These are phyloP conservation scores for Manacus vitellinus DNA, from an alignment of 2,113 vertebrate genomes.

Conservation along the genomic window DNA sequence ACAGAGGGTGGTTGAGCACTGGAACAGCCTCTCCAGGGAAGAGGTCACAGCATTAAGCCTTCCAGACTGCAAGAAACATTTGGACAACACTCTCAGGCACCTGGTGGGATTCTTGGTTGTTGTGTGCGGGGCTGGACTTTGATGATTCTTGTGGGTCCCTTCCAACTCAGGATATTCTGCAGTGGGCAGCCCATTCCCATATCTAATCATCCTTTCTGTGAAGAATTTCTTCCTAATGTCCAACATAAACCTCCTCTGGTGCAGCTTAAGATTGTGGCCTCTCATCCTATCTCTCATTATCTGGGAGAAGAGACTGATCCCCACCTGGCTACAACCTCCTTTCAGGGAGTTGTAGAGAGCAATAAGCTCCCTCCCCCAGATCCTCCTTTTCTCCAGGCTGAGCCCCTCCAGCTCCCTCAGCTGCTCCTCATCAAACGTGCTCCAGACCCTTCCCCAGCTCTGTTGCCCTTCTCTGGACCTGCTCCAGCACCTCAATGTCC, in stretches of 20 bases:
- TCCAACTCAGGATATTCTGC: background rate
- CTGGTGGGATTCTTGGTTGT: background rate
- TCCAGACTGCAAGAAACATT: background rate
- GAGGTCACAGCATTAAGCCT: background rate
- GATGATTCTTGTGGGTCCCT: background rate
- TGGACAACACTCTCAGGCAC: background rate
- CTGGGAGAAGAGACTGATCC: fast-evolving
- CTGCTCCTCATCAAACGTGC: background rate
- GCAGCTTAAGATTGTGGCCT: background rate
- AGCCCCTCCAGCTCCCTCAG: background rate
- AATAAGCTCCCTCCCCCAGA: background rate
- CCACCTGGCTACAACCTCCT: background rate
- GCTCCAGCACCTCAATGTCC: background rate
- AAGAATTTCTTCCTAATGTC: background rate
- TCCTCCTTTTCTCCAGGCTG: background rate
- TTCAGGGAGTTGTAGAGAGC: background rate
- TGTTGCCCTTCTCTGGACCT: fast-evolving
- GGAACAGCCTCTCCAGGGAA: background rate
- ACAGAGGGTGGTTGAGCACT: background rate
- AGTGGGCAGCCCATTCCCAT: background rate
- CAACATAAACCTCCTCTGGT: background rate
- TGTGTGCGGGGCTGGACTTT: background rate
- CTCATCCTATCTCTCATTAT: background rate
- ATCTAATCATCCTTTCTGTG: background rate
- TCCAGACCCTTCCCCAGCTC: background rate